Percentiles rank a stretch among this genome's conserved stretches.
Evolutionary conservation across 2,113 vertebrate species (phyloP).

Genomic region (Myiagra hebetior): DNA sequence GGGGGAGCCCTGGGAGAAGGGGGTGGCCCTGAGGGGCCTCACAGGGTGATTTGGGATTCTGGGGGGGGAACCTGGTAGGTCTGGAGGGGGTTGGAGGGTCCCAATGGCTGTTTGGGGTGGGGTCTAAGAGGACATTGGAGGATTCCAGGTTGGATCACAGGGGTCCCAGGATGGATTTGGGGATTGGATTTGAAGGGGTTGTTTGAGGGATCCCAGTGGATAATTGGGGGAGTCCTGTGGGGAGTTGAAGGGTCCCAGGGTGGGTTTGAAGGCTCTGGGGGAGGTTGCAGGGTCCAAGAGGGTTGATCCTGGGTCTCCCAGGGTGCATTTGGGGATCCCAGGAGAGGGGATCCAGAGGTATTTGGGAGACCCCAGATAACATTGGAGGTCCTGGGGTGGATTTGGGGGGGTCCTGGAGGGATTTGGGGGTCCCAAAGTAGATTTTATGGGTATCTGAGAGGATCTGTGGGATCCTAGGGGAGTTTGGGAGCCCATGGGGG

Average conservation of each 20-base stretch:
- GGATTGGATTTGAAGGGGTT: neutral
- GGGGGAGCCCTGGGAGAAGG: accelerated
- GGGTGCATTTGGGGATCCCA: neutral
- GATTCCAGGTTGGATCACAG: neutral
- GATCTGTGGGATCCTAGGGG: neutral
- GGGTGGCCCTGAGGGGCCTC: neutral
- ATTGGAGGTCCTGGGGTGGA: neutral
- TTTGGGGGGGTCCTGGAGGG: neutral
- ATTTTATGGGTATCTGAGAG: neutral
- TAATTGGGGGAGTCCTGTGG: neutral
- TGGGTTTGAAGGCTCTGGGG: neutral
- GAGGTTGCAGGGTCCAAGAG: neutral
- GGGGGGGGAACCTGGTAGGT: neutral
- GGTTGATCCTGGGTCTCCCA: neutral
- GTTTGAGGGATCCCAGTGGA: neutral
- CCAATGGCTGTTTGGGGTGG: neutral
- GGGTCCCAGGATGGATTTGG: neutral
- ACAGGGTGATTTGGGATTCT: too few relatives aligned
- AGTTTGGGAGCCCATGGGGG: neutral
- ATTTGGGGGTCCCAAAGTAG: neutral
- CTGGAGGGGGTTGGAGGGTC: neutral
- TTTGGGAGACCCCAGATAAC: neutral
- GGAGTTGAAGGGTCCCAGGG: neutral
- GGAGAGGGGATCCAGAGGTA: neutral
- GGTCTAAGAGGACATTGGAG: neutral